Evolutionary conservation across 2,888 invertebrate genomes (phyloP), one percentile per base, ranked within the genome.

Genomic region (Kryphioiulus occultus): DNA sequence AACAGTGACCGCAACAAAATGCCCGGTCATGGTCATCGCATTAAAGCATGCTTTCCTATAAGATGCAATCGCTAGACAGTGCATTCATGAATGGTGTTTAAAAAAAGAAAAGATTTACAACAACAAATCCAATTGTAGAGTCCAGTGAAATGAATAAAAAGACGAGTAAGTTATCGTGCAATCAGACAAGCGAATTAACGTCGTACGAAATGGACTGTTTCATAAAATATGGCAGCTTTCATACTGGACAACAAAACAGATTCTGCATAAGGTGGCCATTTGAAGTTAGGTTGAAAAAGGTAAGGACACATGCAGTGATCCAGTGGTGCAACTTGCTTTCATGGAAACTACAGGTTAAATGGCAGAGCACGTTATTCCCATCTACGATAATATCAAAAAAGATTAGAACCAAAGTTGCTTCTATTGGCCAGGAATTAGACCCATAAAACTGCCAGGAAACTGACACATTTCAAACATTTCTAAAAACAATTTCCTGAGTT

Each of bases 141-240:
- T n/a, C n/a, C n/a, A 78, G 78, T 30, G 30, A 78, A 30, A 78
- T 17, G 30, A 78, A 78, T 78, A 26, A 26, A 78, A 30, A 78
- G 78, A 30, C 78, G 22, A 30, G 22, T 78, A 30, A 78, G 78
- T 78, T 78, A 78, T 78, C 78, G 78, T 15, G 15, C 10, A 78
- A 78, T 78, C 78, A 78, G 78, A 78, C 78, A 15, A 78, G 78
- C 26, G 30, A 78, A 78, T 78, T 78, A 78, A 78, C 78, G 78
- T 78, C 78, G 30, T 15, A 10, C 12, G 78, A 78, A 78, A 78
- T 78, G 78, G 30, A 30, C 30, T 30, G 30, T 78, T 78, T 78
- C 78, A 78, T 10, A 78, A 78, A 78, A 78, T 78, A 78, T 78
- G 30, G 78, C 78, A 30, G 22, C 59, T n/a, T 22, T 4, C 68